phyloP scores from a whole-genome alignment of 2,113 vertebrate species.

The Lagopus muta region DNA sequence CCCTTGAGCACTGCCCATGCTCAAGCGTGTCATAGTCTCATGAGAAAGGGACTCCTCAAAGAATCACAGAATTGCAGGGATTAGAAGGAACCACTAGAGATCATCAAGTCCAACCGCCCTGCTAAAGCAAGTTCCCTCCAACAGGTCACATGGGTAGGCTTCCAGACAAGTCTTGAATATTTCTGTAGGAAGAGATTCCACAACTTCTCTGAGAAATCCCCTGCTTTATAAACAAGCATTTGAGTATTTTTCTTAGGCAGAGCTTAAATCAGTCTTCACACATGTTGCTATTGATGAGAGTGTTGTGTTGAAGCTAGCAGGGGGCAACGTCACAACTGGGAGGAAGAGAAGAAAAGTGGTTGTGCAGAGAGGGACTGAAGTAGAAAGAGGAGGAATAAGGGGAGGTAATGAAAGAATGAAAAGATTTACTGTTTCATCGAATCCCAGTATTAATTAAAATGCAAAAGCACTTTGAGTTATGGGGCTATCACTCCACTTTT shows the following conservation, averaged over 20 bases:
- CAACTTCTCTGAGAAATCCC: not conserved
- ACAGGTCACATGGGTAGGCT: too few species aligned
- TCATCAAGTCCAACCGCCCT: too few species aligned
- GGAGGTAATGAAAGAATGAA: not conserved
- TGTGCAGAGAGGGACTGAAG: not conserved
- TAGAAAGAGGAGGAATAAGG: not conserved
- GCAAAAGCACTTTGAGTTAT: not conserved
- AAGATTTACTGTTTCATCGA: not conserved
- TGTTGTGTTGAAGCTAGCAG: accelerated
- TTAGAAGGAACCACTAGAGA: too few species aligned
- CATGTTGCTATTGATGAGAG: accelerated
- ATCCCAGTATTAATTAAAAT: slow-evolving; percentile 21
- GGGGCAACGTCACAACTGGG: not conserved
- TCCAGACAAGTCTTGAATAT: too few species aligned
- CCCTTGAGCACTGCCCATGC: not conserved
- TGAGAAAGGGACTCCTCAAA: not conserved
- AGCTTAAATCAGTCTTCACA: accelerated
- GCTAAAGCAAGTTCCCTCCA: too few species aligned
- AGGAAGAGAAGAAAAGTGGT: not conserved
- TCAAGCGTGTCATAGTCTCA: not conserved
- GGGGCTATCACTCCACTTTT: not conserved
- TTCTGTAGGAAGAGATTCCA: too few species aligned
- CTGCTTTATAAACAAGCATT: not conserved
- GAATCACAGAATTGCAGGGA: too few species aligned
- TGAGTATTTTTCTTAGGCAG: not conserved